Conservation (phyloP, 2,113 vertebrate genomes). For the Tapirus terrestris region DNA sequence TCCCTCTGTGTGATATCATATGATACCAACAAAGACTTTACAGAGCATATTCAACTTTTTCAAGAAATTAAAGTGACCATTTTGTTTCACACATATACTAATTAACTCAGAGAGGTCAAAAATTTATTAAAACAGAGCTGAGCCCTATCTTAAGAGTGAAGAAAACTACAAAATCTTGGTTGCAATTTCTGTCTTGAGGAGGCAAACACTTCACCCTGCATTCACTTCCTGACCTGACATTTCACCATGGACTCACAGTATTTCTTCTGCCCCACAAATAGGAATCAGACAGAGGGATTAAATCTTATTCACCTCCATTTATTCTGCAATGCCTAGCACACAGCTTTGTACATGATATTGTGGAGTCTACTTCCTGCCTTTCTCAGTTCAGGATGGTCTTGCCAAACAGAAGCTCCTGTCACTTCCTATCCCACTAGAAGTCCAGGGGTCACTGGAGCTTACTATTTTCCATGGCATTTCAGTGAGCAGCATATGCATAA, state of each 20-base stretch:
- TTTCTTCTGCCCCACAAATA: background rate
- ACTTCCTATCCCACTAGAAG: background rate
- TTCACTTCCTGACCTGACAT: background rate
- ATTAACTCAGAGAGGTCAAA: background rate
- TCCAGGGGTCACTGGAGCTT: background rate
- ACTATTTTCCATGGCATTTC: background rate
- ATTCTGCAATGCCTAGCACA: no score
- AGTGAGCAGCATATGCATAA: background rate
- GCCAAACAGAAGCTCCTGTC: background rate
- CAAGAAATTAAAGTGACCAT: background rate
- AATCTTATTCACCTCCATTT: background rate
- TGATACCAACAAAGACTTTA: background rate
- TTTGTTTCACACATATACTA: background rate
- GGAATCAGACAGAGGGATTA: background rate
- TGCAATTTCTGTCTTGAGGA: background rate
- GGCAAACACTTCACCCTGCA: background rate
- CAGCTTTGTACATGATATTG: background rate
- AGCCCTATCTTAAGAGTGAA: background rate
- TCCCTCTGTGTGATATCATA: background rate
- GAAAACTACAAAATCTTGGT: background rate
- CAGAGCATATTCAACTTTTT: background rate
- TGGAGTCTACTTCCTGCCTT: background rate
- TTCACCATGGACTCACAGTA: background rate
- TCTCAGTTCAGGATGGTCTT: background rate
- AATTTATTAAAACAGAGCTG: background rate